Percentiles rank a stretch among this genome's conserved stretches.
Evolutionary conservation across 1,140 invertebrate genomes (phyloP).

Genomic region (Gryon sp.): DNA sequence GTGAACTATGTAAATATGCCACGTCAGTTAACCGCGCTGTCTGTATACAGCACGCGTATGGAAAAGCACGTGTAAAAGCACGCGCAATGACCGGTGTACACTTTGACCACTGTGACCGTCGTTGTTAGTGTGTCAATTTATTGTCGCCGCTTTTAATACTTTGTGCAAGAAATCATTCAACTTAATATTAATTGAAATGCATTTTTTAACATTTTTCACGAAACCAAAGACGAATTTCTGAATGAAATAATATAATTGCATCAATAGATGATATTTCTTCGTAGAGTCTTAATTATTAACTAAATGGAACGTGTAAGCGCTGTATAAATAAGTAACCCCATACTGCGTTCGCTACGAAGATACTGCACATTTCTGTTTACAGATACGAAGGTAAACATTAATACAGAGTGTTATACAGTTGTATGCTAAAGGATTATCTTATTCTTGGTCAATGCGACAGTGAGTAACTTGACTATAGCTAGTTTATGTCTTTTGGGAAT

Average conservation of each 20-base stretch:
- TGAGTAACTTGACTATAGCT: constrained; percentile 44
- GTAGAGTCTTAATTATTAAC: constrained; percentile 25
- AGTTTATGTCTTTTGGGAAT: constrained; percentile 39
- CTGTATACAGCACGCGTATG: constrained; percentile 59
- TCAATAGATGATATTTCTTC: too few relatives aligned
- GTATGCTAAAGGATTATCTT: constrained; percentile 76
- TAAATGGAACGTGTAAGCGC: constrained; percentile 42
- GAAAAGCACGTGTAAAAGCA: constrained; percentile 48
- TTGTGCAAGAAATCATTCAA: too few relatives aligned
- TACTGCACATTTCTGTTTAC: constrained; percentile 74
- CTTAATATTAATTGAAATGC: too few relatives aligned
- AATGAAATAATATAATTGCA: too few relatives aligned
- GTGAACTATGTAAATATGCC: constrained; percentile 78
- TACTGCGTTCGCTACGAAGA: constrained; percentile 53
- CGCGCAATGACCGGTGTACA: constrained; percentile 65
- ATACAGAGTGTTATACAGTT: constrained; percentile 71
- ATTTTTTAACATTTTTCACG: too few relatives aligned
- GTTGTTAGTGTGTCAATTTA: constrained; percentile 74
- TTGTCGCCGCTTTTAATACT: too few relatives aligned
- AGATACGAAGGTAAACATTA: constrained; percentile 78
- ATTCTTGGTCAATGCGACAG: constrained; percentile 73
- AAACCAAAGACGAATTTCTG: too few relatives aligned
- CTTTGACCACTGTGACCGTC: constrained; percentile 71
- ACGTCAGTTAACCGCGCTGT: constrained; percentile 74
- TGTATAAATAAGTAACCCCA: constrained; percentile 43